phyloP scores from a whole-genome alignment of 2,888 invertebrate genomes.

The Chrysolina haemoptera region DNA sequence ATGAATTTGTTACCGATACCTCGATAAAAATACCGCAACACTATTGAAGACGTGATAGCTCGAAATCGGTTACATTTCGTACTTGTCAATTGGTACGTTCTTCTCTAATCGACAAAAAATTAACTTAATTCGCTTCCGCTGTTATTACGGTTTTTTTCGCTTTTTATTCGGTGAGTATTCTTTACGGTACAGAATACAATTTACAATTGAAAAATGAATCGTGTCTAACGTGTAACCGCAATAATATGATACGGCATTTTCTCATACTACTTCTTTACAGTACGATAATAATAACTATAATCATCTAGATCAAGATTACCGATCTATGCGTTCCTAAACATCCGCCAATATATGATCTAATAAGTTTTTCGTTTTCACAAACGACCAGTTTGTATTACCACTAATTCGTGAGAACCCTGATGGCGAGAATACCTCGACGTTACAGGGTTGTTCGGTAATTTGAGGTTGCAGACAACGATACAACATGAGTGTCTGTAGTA shows the following conservation, averaged over 20 bases:
- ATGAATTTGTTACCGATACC: conserved; percentile 3
- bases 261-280: conserved; percentile 24
- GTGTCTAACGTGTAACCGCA: conserved; percentile 21
- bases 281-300: conserved; percentile 17
- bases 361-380: conserved; percentile 14
- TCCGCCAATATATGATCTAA: conserved; percentile 18
- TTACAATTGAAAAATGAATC: conserved; percentile 20
- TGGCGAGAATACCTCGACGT: neutral
- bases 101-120: conserved; percentile 1
- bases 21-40: neutral
- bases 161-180: conserved; percentile 17
- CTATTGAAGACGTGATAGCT: neutral
- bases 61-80: conserved; percentile 14
- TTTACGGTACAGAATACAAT: conserved; percentile 18
- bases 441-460: neutral
- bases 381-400: conserved; percentile 4
- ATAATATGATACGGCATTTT: conserved; percentile 38
- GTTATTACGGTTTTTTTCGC: conserved; percentile 7
- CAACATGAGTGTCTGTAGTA: too few species aligned
- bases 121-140: conserved; percentile 16
- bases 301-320: conserved; percentile 16
- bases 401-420: conserved; percentile 6
- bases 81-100: conserved; percentile 8
- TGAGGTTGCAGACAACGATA: neutral
- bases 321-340: conserved; percentile 14